phyloP scores from a whole-genome alignment of 2,888 invertebrate genomes.

The Reticulitermes lucifugus region DNA sequence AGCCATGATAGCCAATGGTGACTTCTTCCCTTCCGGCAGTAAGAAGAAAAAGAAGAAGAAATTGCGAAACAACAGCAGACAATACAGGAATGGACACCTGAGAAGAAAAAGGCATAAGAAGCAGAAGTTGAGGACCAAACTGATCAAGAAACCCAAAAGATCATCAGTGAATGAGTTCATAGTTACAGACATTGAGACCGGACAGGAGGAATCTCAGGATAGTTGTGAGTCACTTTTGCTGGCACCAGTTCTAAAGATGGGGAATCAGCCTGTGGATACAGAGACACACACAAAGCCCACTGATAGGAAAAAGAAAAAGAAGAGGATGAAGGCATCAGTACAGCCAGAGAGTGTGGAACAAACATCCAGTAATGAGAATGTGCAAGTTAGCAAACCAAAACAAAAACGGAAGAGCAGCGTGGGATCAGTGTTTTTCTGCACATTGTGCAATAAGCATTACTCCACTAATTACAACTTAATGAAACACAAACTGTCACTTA shows the following conservation, averaged over 20 bases:
- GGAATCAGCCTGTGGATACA: background rate
- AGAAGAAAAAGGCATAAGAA: conserved; percentile 12
- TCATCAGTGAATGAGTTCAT: conserved; percentile 18
- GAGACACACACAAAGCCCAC: background rate
- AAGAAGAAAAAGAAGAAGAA: conserved; percentile 24
- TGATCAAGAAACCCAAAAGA: background rate
- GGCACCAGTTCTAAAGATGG: background rate
- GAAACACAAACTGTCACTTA: conserved; percentile 50
- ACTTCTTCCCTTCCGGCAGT: background rate
- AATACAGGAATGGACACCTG: conserved; percentile 27
- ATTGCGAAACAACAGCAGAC: conserved; percentile 30
- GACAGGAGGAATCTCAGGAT: conserved; percentile 33
- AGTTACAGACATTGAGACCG: conserved; percentile 35
- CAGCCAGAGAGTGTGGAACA: background rate
- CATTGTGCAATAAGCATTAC: conserved; percentile 50
- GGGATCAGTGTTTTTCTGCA: conserved; percentile 48
- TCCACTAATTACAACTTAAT: conserved; percentile 52
- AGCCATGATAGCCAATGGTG: conserved; percentile 1
- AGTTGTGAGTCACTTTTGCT: background rate
- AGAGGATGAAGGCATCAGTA: background rate
- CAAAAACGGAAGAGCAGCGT: conserved; percentile 33
- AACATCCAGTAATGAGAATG: background rate
- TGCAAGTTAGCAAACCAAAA: background rate
- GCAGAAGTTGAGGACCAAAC: background rate
- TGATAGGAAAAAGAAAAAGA: background rate